Conservation (phyloP, 2,797 vertebrate genomes). For the Halcyon badia region DNA sequence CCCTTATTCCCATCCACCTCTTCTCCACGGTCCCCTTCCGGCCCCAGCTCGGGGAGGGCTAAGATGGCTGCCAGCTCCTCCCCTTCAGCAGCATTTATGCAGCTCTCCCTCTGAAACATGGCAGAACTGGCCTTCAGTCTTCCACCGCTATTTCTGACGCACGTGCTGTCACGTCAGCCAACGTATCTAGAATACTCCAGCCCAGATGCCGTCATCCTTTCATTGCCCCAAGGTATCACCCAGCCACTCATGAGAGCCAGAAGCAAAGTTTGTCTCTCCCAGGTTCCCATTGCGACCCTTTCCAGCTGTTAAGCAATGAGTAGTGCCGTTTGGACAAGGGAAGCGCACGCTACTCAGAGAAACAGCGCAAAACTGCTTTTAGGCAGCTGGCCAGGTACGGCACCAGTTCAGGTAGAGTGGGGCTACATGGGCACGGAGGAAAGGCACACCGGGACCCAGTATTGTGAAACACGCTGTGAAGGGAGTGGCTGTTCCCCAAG, state of each 20-base stretch:
- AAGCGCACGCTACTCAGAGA: background rate
- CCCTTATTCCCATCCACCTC: background rate
- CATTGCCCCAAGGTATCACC: background rate
- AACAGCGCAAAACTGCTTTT: background rate
- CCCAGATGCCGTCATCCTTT: background rate
- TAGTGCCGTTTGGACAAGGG: too few relatives aligned
- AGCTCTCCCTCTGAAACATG: background rate
- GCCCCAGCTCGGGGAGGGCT: background rate
- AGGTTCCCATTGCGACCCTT: background rate
- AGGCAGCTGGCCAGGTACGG: background rate
- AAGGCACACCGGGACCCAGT: background rate
- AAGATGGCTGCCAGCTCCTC: slow-evolving; percentile 24
- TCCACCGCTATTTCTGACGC: background rate
- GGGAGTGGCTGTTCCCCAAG: background rate
- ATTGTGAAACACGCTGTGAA: background rate
- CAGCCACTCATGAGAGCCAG: background rate
- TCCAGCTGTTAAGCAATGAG: background rate
- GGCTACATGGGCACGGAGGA: fast-evolving
- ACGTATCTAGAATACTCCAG: background rate
- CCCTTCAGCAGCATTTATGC: background rate
- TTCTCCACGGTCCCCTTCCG: background rate
- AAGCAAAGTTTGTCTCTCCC: background rate
- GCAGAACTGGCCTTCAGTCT: background rate
- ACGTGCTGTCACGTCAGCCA: background rate
- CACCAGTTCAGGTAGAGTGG: background rate